Conservation (phyloP, 2,113 vertebrate species). For the human (Homo sapiens) region GRCh38 chr9:132601001-132601500, state of each 20-base stretch:
- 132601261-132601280: not conserved
- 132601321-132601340: fast-evolving
- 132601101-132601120: not conserved
- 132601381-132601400: not conserved
- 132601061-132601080: not conserved
- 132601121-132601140: not conserved
- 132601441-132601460: not conserved
- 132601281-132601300: not conserved
- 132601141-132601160: fast-evolving
- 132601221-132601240: not conserved
- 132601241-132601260: not conserved
- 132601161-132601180: fast-evolving
- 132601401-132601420: fast-evolving
- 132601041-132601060: not conserved
- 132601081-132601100: not conserved
- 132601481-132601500: not conserved
- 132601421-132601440: not conserved
- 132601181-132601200: not conserved
- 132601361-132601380: not conserved
- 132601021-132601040: not conserved
- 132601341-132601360: too few relatives aligned
- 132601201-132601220: not conserved
- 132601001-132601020: not conserved
- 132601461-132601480: not conserved
- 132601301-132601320: not conserved